Conservation (phyloP, 2,113 vertebrate genomes). For the Lasiurus borealis region DNA sequence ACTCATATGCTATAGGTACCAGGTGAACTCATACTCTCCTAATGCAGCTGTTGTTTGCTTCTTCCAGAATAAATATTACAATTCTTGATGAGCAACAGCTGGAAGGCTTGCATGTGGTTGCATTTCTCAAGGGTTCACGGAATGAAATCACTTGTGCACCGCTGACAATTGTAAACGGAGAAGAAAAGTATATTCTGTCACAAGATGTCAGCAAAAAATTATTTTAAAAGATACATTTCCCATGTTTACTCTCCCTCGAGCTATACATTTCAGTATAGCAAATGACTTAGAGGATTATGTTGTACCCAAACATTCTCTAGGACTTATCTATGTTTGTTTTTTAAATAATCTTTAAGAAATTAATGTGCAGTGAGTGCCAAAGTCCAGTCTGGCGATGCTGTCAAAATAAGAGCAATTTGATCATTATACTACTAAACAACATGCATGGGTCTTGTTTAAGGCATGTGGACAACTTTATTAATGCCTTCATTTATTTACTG, state of each 20-base stretch:
- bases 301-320: neutral
- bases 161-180: constrained; percentile 54
- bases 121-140: constrained; percentile 73
- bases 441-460: constrained; percentile 25
- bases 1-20: constrained; percentile 75
- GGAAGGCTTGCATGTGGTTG: constrained; percentile 79
- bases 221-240: neutral
- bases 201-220: neutral
- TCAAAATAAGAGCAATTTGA: neutral
- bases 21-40: constrained; percentile 80
- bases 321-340: neutral
- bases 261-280: neutral
- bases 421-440: neutral
- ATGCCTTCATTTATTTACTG: constrained; percentile 2
- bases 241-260: neutral
- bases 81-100: constrained; percentile 84
- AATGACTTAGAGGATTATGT: neutral
- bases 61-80: constrained; percentile 83
- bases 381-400: neutral
- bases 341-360: neutral
- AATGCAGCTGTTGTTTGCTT: constrained; percentile 82
- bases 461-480: neutral
- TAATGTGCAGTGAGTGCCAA: neutral
- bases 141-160: constrained; percentile 50
- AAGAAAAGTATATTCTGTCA: constrained; percentile 11